Base-by-base conservation (phyloP, 2,888 invertebrate genomes). In the Adelphocoris suturalis region DNA sequence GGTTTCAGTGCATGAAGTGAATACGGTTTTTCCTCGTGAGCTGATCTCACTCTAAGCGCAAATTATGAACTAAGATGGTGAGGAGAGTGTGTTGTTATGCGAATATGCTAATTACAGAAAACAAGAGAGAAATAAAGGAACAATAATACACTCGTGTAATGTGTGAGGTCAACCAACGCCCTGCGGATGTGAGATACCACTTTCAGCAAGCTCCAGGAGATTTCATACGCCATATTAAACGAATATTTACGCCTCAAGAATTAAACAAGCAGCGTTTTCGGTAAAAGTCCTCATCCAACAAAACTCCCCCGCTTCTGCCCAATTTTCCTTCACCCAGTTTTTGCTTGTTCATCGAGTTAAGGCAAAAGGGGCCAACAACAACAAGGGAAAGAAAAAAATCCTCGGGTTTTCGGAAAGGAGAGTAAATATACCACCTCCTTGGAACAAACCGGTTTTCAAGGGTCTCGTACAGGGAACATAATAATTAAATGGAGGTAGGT, bases 221-320 rank as follows among this genome's bases (percentile, higher is more conserved):
- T 52, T 52, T 75, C 75, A 75, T 75, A 75, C 75, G 28, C 23
- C 75, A 19, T 75, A 75, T 75, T 75, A 75, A 75, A 75, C 75
- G 75, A 75, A 75, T 75, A 75, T 75, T 75, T 75, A 75, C 75
- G 75, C 75, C 75, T 75, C 75, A 19, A 75, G 75, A n/a, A 75
- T 75, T 75, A 75, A 75, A 52, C 52, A 52, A 52, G 75, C 75
- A 3, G 12, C 12, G 13, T 75, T 75, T n/a, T 12, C 75, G 23
- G 23, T 1, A 27, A 28, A 75, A 28, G 23, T 19, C 75, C 75
- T 75, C 75, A 27, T 2, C 75, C 13, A 19, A 75, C 75, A 19
- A 28, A 75, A 3, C 75, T 12, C 75, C n/a, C 75, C 23, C n/a
- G n/a, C n/a, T n/a, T 37, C 23, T 16, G 19, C 75, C 3, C 75